Conservation (phyloP, 1,140 invertebrate genomes). For the Zaprionus inermis region DNA sequence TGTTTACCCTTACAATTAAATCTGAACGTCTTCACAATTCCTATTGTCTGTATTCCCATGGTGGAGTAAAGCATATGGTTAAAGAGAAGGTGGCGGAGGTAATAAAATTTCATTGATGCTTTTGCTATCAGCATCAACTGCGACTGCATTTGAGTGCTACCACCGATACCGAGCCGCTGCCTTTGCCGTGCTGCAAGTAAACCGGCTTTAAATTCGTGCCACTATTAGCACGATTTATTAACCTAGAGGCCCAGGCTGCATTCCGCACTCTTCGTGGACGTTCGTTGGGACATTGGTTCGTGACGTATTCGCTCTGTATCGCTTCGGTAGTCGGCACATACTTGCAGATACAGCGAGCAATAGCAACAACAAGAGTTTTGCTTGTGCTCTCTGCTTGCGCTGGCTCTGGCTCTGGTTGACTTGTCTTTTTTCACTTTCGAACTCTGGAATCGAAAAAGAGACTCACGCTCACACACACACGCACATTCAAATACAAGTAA, state of each 20-base stretch:
- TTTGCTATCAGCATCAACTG: conserved; percentile 25
- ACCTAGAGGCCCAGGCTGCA: conserved; percentile 67
- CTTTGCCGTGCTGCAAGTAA: conserved; percentile 56
- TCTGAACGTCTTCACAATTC: not conserved
- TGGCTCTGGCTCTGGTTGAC: conserved; percentile 36
- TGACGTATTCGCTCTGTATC: conserved; percentile 37
- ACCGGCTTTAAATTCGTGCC: conserved; percentile 81
- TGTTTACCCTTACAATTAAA: conserved; percentile 10
- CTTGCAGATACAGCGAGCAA: conserved; percentile 68
- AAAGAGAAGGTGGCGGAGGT: not conserved
- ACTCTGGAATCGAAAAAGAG: conserved; percentile 44
- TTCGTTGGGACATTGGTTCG: conserved; percentile 31
- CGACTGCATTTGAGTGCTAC: conserved; percentile 4
- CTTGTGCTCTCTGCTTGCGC: conserved; percentile 5
- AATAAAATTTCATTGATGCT: conserved; percentile 68
- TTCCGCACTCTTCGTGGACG: conserved; percentile 37
- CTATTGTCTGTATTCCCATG: not conserved
- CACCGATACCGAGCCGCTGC: conserved; percentile 18
- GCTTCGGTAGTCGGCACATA: conserved; percentile 48
- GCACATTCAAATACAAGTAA: conserved; percentile 20
- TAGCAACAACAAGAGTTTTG: conserved; percentile 31
- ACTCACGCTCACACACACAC: conserved; percentile 16
- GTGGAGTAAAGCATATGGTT: not conserved
- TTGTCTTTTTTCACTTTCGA: conserved; percentile 58
- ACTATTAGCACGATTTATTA: conserved; percentile 83